These are phyloP conservation scores for Pangasianodon hypophthalmus DNA, from an alignment of 2,113 vertebrate genomes.

Conservation along the genomic window DNA sequence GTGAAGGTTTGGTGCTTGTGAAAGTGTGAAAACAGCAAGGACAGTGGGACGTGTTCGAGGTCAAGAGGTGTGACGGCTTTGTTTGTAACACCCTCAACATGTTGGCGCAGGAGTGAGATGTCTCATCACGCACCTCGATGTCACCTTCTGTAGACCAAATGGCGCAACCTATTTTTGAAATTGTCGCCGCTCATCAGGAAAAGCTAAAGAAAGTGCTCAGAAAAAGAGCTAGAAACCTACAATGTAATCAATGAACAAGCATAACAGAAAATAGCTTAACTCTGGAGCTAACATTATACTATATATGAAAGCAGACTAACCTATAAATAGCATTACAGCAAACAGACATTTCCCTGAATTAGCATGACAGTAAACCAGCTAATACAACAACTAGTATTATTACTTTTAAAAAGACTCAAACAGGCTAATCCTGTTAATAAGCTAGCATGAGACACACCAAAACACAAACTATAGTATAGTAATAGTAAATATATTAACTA, in stretches of 20 bases:
- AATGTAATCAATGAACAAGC: neutral
- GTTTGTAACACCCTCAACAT: conserved; percentile 39
- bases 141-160: conserved; percentile 32
- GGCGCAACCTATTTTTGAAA: neutral
- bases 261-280: neutral
- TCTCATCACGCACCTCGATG: conserved; percentile 4
- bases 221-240: neutral
- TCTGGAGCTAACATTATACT: neutral
- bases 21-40: conserved; percentile 36
- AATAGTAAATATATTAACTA: neutral
- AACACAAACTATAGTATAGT: neutral
- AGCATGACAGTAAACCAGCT: neutral
- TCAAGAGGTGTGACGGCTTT: conserved; percentile 45
- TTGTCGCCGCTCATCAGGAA: neutral
- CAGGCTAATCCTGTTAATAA: neutral
- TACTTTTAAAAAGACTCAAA: neutral
- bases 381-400: neutral
- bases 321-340: neutral
- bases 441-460: neutral
- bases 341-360: neutral
- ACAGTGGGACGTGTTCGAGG: conserved; percentile 33
- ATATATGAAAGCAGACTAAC: neutral
- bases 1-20: neutral
- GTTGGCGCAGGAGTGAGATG: conserved; percentile 24
- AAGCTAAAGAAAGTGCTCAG: neutral